Base-by-base conservation (phyloP, 2,113 vertebrate genomes). In the Motacilla tschutschensis region DNA sequence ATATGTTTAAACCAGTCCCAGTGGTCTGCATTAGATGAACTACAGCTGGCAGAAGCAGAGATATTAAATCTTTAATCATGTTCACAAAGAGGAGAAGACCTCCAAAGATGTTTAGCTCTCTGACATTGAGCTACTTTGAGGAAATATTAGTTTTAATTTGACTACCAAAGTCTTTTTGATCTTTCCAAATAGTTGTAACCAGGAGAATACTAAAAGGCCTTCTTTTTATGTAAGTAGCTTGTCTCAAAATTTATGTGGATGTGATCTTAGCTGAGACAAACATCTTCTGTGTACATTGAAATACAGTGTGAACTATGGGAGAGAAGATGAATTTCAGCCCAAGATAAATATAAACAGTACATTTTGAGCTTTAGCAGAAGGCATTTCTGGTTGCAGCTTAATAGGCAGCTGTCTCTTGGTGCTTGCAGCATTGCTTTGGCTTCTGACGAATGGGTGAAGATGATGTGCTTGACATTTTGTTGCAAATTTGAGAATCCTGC, bases 291-390 rank as follows among this genome's bases (percentile, higher is more conserved):
- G 46, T 77, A 44, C 33, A 38, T 18, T 85, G 75, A 87, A 88
- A 83, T 85, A 51, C 46, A 66, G 44, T 17, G 46, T 48, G 66
- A 79, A 44, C 58, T 79, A 29, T 76, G 73, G n/a, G 58, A 81
- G 35, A 82, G 63, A 86, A 87, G 62, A 83, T 72, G 80, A 66
- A 73, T 76, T 93, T 87, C 78, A 89, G 60, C 85, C 57, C 64
- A 78, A 84, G 80, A 81, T 92, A 94, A 89, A 94, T 80, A 89
- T 78, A 85, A 95, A 73, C 55, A 79, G 79, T 50, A 40, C 46
- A 64, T 79, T 77, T 92, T 2, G 44, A 81, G 83, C 74, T 84
- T 89, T 77, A 84, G 69, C 57, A 59, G 80, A 43, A 86, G 78
- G 55, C 91, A 84, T 94, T 95, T 94, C 71, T 89, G 77, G 89